Percentiles rank a stretch among this genome's conserved stretches.
Conservation (phyloP, 2,797 vertebrate genomes). For the Oryzias dopingdopingensis region DNA sequence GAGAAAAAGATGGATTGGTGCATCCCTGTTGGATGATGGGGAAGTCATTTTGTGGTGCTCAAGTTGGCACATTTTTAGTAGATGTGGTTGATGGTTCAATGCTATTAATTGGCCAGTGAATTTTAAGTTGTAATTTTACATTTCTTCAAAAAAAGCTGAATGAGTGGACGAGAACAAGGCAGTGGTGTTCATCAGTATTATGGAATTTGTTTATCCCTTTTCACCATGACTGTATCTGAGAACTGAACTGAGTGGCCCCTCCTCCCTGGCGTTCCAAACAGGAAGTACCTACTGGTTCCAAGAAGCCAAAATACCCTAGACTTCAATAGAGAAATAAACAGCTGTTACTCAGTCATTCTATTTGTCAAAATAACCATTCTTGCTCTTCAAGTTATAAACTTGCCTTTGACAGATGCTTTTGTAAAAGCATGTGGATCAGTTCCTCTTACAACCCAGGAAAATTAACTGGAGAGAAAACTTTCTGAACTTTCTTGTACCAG, state of each 20-base stretch:
- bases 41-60: background rate
- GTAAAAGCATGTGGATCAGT: slow-evolving; percentile 12
- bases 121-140: background rate
- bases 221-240: no score
- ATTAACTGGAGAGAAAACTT: slow-evolving; percentile 13
- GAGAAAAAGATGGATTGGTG: slow-evolving; percentile 6
- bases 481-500: slow-evolving; percentile 22
- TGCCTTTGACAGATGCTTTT: background rate
- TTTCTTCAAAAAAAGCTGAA: no score
- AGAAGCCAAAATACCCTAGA: no score
- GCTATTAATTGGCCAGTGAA: background rate
- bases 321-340: no score
- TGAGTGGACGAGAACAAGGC: no score
- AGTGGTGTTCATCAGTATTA: slow-evolving; percentile 1
- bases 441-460: slow-evolving; percentile 19
- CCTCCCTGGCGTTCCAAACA: no score
- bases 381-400: no score
- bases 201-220: no score
- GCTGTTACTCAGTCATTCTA: no score
- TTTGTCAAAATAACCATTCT: no score
- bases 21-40: slow-evolving; percentile 2
- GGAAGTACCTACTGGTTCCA: no score
- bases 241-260: no score
- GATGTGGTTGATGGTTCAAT: background rate
- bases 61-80: background rate